Evolutionary conservation across 2,797 vertebrate genomes (phyloP).

Genomic region (Rhincodon typus): DNA sequence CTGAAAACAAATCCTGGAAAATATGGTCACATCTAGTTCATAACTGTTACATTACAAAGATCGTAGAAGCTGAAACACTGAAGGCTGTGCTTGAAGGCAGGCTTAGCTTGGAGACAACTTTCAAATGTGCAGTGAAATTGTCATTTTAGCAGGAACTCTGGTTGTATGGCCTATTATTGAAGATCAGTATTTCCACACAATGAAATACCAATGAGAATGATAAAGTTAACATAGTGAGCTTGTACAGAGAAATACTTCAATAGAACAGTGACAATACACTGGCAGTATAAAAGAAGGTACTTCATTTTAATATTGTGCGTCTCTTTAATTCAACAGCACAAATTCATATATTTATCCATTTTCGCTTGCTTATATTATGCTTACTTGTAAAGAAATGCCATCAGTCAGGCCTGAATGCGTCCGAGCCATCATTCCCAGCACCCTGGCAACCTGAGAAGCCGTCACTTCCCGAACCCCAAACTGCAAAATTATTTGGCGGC

Average conservation of each 20-base stretch:
- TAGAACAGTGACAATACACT: background rate
- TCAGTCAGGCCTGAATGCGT: constrained; percentile 92
- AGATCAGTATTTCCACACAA: background rate
- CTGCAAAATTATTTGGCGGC: constrained; percentile 94
- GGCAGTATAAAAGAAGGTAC: background rate
- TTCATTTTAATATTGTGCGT: background rate
- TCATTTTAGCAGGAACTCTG: background rate
- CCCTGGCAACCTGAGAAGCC: constrained; percentile 93
- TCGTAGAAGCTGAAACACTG: background rate
- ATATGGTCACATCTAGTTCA: background rate
- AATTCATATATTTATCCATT: background rate
- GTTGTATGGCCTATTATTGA: background rate
- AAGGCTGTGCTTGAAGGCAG: background rate
- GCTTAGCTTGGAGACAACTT: background rate
- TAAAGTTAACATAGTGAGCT: background rate
- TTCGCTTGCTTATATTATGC: constrained; percentile 22
- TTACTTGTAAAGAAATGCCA: constrained; percentile 88
- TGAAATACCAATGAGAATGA: background rate
- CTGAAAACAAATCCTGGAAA: too few relatives aligned
- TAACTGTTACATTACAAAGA: background rate
- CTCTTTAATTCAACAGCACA: background rate
- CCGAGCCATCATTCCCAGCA: constrained; percentile 98
- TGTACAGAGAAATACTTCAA: background rate
- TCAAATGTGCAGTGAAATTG: background rate
- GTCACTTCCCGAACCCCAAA: constrained; percentile 95